Evolutionary conservation across 2,113 vertebrate species (phyloP), one percentile per base, ranked within the genome.

Genomic region (Trogon melanurus): DNA sequence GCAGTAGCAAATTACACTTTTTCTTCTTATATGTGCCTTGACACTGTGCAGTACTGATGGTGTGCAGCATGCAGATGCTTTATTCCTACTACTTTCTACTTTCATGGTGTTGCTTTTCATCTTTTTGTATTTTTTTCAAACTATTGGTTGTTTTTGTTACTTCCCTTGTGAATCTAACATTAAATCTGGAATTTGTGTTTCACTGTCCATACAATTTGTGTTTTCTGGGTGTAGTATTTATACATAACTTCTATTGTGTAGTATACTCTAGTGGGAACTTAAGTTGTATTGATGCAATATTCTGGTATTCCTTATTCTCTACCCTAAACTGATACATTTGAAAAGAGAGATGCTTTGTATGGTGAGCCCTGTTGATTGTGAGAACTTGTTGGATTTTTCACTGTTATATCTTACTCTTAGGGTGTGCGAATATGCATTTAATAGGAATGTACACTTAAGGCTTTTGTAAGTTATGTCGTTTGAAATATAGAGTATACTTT

Each of bases 121-220:
- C 11, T 58, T 50, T 66, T 60, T 44, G 11, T 85, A 48, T 96
- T 66, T 97, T 66, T 97, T 96, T 95, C 70, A 66, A 92, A 72
- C 58, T 95, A 74, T 75, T 95, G 79, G 21, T 50, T 30, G 13
- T 57, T 97, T 97, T 96, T 95, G 93, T 71, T 71, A 73, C 95
- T 97, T 87, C n/a, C 32, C 9, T 61, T 44, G 22, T 57, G 29
- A 91, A 44, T 66, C 36, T 79, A 93, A 62, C 88, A 65, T 94
- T 94, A 94, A 91, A 95, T 73, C 87, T 96, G 82, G 81, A 88
- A 72, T 51, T 80, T 82, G 26, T 75, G 48, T 93, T 89, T 92
- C 69, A 38, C 19, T 48, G 11, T 50, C 45, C 27, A 3, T 29
- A 30, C 5, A 44, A 13, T 14, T 30, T 30, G 3, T 75, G 5